Evolutionary conservation across 2,888 invertebrate species (phyloP), one percentile per base, ranked within the genome.

Genomic region (Tenthredo distinguenda): DNA sequence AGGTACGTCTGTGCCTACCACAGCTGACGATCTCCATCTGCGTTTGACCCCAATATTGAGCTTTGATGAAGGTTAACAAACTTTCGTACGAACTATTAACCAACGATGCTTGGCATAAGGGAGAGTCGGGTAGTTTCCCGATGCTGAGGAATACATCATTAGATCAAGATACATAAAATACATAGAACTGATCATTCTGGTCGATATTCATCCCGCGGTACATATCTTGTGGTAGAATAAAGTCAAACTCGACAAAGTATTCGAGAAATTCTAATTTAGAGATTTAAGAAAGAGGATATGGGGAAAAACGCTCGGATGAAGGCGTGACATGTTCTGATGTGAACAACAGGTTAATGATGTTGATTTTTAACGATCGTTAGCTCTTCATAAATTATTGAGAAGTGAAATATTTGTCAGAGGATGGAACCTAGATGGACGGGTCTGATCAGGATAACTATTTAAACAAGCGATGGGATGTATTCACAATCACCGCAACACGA

Each of bases 21-120:
- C 55, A 55, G 50, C 77, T 50, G 55, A 50, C 47, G 47, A 77
- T 34, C n/a, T 50, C 31, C 34, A 55, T 31, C 7, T 7, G 34
- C 50, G 50, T 77, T 55, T 55, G 50, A 31, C 77, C 55, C 34
- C 34, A 55, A 18, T 77, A 77, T 50, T 50, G 9, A 77, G 31
- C 77, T 55, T 55, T 50, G 77, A 77, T 77, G 55, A 55, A 77
- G 77, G 77, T 55, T 40, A 26, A 74, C 40, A 26, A 31, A 68
- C 40, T 43, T 43, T 40, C 43, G 12, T n/a, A 43, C 43, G 12
- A 15, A 26, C 43, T 74, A 34, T 68, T 15, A 68, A 18, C 34
- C 10, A 34, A 68, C 68, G 12, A 31, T 34, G 12, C 12, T 68
- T n/a, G 68, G 18, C 34, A 34, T 68, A 15, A 15, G 18, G 34